Conservation (phyloP, 1,140 invertebrate genomes). For the Drosophila mauritiana region DNA sequence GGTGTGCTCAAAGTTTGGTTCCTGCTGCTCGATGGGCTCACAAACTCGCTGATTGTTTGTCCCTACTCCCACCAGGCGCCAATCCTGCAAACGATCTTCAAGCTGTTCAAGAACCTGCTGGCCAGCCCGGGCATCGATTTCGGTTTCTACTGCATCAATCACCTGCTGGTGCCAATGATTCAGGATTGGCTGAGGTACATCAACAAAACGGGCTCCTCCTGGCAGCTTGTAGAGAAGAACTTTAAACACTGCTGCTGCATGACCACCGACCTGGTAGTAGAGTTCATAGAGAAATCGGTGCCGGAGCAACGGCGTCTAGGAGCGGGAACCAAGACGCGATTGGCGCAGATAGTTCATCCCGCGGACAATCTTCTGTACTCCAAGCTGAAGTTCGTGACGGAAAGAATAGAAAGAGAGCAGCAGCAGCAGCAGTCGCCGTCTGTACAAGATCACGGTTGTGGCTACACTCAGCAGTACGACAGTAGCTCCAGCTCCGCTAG, state of each 20-base stretch:
- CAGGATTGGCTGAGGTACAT: slow-evolving; percentile 95
- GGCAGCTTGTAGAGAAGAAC: slow-evolving; percentile 91
- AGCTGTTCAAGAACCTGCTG: slow-evolving; percentile 91
- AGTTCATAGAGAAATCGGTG: slow-evolving; percentile 87
- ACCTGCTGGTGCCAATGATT: slow-evolving; percentile 94
- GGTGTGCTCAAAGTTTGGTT: slow-evolving; percentile 96
- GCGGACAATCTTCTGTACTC: slow-evolving; percentile 79
- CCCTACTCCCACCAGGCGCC: slow-evolving; percentile 94
- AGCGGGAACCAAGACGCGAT: slow-evolving; percentile 63
- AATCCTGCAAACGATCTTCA: slow-evolving; percentile 94
- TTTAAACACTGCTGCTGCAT: slow-evolving; percentile 97
- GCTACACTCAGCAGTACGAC: slow-evolving; percentile 22
- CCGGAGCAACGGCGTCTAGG: slow-evolving; percentile 63
- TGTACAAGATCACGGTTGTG: slow-evolving; percentile 9
- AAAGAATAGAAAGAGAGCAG: slow-evolving; percentile 46
- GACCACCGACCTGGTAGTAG: slow-evolving; percentile 95
- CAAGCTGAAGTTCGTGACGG: slow-evolving; percentile 79
- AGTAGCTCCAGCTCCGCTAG: slow-evolving; percentile 69
- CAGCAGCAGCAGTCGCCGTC: slow-evolving; percentile 8
- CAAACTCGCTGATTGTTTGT: slow-evolving; percentile 92
- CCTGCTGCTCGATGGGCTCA: slow-evolving; percentile 94
- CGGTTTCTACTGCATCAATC: slow-evolving; percentile 95
- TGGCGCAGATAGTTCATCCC: slow-evolving; percentile 78
- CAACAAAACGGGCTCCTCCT: slow-evolving; percentile 88
- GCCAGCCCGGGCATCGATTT: slow-evolving; percentile 93